Evolutionary conservation across 2,888 invertebrate species (phyloP), one percentile per base, ranked within the genome.

Genomic region (Drosophila longiperda): DNA sequence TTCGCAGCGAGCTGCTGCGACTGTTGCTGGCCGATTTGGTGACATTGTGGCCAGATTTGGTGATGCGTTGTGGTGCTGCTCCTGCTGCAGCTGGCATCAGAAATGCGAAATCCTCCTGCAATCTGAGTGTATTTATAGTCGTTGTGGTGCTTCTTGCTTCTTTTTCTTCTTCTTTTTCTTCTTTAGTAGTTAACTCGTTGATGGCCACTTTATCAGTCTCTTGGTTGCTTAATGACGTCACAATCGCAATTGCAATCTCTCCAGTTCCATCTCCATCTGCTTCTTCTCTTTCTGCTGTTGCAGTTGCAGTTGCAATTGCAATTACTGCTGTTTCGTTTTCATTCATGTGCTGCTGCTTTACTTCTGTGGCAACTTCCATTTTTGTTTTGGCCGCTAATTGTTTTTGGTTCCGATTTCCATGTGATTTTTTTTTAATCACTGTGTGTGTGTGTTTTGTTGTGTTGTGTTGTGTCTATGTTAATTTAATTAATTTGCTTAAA

Each of bases 171-270:
- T 29, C 3, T 26, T 26, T 2, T 29, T 4, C 29, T 29, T 49
- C 33, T 60, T 67, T 58, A 64, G 66, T 49, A 66, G 66, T 32
- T 55, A 17, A 6, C 42, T 57, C 32, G 58, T 38, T 62, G 48
- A 91, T 91, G 91, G 91, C 92, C 90, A 73, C 89, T 82, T 67
- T 83, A 78, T 91, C 92, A 91, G 91, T 91, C 91, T 91, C 91
- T 91, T 91, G 83, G 91, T 91, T 91, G 71, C 89, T 75, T 66
- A 69, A 74, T 79, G 76, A 71, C 67, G 59, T 55, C 34, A 33
- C 52, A 33, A 40, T 40, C 45, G 49, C 67, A 59, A 36, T 66
- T 23, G 33, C 50, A 5, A 32, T 53, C 58, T 61, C 17, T 45
- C 60, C 54, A 7, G 15, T 15, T 48, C 50, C 49, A 12, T 26